Evolutionary conservation across 2,113 vertebrate genomes (phyloP).

Genomic region (Brachypteracias leptosomus): DNA sequence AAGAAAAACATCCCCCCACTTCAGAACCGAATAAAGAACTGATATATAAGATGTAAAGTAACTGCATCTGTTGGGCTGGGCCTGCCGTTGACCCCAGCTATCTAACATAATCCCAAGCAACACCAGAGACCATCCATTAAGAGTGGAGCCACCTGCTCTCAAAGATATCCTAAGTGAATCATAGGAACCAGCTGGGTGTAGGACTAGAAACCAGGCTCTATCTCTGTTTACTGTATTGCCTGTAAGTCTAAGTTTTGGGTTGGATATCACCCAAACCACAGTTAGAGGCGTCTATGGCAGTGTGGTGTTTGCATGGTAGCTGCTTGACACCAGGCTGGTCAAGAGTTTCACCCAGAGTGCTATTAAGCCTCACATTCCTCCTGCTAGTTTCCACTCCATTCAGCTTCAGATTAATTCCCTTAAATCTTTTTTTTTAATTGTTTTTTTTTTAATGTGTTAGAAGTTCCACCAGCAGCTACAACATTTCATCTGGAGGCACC

Average conservation of each 20-base stretch:
- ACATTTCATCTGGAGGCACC: neutral
- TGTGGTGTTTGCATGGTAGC: neutral
- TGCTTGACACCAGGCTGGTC: neutral
- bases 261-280: neutral
- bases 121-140: neutral
- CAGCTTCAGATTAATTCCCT: neutral
- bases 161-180: neutral
- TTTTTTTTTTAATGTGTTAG: neutral
- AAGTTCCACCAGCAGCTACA: neutral
- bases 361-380: neutral
- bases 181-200: neutral
- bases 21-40: neutral
- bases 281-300: neutral
- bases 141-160: neutral
- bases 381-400: neutral
- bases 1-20: neutral
- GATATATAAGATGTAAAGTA: neutral
- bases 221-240: neutral
- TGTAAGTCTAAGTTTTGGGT: neutral
- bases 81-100: neutral
- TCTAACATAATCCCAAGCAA: neutral
- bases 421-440: neutral
- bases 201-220: neutral
- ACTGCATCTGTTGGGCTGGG: neutral
- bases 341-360: neutral